Evolutionary conservation across 2,797 vertebrate genomes (phyloP).

Genomic region (Onychomys torridus): DNA sequence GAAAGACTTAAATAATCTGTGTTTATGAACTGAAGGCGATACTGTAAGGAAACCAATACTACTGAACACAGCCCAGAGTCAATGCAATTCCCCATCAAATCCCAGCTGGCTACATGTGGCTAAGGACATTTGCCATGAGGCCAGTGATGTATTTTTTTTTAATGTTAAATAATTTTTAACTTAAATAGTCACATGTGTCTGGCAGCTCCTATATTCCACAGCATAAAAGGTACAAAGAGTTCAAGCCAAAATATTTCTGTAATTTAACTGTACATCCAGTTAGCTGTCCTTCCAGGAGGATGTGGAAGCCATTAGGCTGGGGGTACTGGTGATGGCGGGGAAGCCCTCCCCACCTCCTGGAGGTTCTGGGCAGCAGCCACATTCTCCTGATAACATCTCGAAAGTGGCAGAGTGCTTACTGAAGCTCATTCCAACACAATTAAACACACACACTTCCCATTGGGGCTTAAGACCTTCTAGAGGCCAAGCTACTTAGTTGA

Average conservation of each 20-base stretch:
- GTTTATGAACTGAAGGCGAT: neutral
- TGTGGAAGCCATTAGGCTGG: conserved; percentile 50
- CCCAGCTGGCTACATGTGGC: neutral
- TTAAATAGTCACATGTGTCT: neutral
- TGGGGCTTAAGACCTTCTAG: conserved; percentile 39
- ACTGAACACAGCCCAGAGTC: neutral
- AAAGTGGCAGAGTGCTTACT: conserved; percentile 60
- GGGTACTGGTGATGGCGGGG: neutral
- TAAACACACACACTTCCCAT: conserved; percentile 62
- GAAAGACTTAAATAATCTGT: neutral
- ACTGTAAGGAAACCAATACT: neutral
- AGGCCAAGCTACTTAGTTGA: conserved; percentile 57
- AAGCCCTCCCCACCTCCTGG: neutral
- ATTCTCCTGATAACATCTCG: conserved; percentile 62
- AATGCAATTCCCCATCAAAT: neutral
- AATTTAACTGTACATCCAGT: neutral
- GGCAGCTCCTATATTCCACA: neutral
- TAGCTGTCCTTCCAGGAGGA: neutral
- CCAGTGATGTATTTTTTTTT: neutral
- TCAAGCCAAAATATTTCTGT: neutral
- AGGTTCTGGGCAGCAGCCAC: neutral
- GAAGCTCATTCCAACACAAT: conserved; percentile 60
- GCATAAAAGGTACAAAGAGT: neutral
- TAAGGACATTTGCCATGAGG: neutral
- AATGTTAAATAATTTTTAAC: conserved; percentile 29